Base-by-base conservation (phyloP, 92 coral and sea anemone species). In the Zoanthus gigantus region DNA sequence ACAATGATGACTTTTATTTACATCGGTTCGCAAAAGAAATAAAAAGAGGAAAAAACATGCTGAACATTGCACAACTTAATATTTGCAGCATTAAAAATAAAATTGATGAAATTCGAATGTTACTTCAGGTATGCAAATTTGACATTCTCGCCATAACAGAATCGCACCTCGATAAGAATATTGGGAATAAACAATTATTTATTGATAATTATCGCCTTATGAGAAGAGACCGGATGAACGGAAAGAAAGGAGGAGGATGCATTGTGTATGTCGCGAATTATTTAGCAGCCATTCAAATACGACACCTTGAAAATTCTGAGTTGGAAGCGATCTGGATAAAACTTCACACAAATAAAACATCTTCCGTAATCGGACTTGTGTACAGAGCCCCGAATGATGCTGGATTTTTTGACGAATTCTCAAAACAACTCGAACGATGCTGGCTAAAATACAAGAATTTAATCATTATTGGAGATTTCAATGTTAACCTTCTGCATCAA, bases 361-460 rank as follows among this genome's bases (percentile, higher is more conserved):
- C 23, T 12, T n/a, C 56, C 13, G 90, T 52, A 32, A 16, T 87
- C 46, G 93, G 93, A 71, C 68, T 77, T 48, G 74, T 87, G 37
- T 87, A 82, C 34, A 81, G 90, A 80, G 78, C 88, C 66, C 91
- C 91, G 23, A 76, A 23, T 23, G 23, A 23, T 23, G 23, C 23
- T 23, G 23, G 23, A 23, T 23, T 23, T 23, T 23, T 23, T 23
- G 23, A 23, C 23, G 23, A 23, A 23, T 23, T 23, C 23, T 23
- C 23, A 23, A 23, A 23, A 23, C 73, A 79, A 79, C 73, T 91
- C 76, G 66, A 67, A 23, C 23, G 23, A 23, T 60, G 72, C 88
- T 91, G 86, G 91, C 13, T 87, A 53, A 91, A 91, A 87, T 16
- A 75, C 18, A 91, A 87, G 85, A 90, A 90, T 71, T 18, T 86